Percentiles rank a stretch among this genome's conserved stretches.
These are phyloP conservation scores for Turnix velox DNA, from an alignment of 2,113 vertebrate species.

Conservation along the genomic window DNA sequence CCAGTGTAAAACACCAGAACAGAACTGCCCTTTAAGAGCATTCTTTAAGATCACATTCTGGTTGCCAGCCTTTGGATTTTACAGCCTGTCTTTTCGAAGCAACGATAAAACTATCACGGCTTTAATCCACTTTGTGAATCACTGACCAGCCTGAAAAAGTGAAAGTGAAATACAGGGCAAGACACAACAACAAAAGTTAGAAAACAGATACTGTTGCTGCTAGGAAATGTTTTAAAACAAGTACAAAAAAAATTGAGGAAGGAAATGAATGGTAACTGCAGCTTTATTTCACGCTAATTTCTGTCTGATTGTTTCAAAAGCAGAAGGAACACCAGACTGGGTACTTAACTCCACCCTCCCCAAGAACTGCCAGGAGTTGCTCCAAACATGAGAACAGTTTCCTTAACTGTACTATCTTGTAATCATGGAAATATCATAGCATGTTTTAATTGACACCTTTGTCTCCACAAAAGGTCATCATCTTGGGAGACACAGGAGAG, in stretches of 20 bases:
- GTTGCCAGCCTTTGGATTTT: background rate
- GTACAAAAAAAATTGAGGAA: background rate
- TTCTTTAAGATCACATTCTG: background rate
- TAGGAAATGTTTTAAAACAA: background rate
- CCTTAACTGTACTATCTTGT: background rate
- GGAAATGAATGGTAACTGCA: background rate
- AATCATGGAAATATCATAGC: background rate
- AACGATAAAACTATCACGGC: background rate
- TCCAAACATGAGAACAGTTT: background rate
- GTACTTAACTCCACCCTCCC: background rate
- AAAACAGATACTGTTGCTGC: background rate
- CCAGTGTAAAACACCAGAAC: background rate
- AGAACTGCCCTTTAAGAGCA: background rate
- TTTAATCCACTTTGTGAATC: background rate
- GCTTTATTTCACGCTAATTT: background rate
- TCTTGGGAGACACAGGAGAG: background rate
- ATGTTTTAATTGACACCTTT: background rate
- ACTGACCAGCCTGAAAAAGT: background rate
- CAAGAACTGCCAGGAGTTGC: background rate
- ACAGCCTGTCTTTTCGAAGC: background rate
- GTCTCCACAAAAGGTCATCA: background rate
- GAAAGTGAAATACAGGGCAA: background rate
- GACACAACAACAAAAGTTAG: background rate
- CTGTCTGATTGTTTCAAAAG: background rate
- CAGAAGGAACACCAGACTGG: background rate